These are phyloP conservation scores for Caenorhabditis sp. DNA, from an alignment of 2,888 invertebrate genomes.

Conservation along the genomic window DNA sequence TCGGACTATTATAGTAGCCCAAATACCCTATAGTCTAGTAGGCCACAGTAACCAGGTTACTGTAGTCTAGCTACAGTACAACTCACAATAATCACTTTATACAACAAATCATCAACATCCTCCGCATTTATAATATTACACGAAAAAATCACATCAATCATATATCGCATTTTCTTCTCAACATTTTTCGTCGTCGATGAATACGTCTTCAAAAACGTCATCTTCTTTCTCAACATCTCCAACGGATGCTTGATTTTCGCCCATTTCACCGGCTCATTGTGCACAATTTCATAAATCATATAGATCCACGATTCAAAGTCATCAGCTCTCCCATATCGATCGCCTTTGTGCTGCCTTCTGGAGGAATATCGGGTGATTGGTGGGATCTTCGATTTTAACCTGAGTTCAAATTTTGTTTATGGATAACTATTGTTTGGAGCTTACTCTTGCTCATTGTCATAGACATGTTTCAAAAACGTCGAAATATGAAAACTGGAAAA, in stretches of 20 bases:
- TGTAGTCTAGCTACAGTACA: too few species aligned
- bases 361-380: conserved; percentile 12
- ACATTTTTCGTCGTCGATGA: neutral
- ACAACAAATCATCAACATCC: neutral
- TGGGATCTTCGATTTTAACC: neutral
- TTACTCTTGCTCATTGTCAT: neutral
- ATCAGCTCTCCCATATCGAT: conserved; percentile 10
- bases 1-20: too few species aligned
- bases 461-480: neutral
- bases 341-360: conserved; percentile 15
- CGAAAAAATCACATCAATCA: conserved; percentile 7
- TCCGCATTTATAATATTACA: conserved; percentile 2
- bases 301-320: conserved; percentile 39
- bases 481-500: conserved; percentile 2
- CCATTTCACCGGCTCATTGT: conserved; percentile 16
- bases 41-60: too few species aligned
- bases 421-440: too few species aligned
- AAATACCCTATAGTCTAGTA: too few species aligned
- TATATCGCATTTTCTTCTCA: neutral
- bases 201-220: neutral
- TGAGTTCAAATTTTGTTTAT: neutral
- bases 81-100: neutral
- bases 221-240: conserved; percentile 3
- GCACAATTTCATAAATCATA: conserved; percentile 8
- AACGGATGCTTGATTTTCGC: neutral